phyloP scores from a whole-genome alignment of 2,888 invertebrate genomes.

The Hemaris fuciformis region DNA sequence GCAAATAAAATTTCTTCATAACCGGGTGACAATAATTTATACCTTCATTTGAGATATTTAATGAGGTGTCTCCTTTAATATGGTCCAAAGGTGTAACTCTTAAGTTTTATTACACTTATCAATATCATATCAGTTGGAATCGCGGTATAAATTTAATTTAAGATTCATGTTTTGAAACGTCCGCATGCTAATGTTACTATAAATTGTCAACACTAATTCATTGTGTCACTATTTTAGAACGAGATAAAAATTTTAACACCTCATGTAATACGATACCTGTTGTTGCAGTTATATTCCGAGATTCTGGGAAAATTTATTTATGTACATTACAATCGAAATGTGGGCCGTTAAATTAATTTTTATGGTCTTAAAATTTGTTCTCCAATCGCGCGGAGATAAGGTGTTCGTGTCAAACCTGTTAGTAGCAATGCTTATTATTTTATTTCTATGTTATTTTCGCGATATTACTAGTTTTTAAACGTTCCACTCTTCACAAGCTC shows the following conservation, averaged over 20 bases:
- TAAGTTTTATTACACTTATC: conserved; percentile 49
- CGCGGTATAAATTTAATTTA: conserved; percentile 42
- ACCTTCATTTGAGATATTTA: conserved; percentile 50
- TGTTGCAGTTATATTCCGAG: conserved; percentile 22
- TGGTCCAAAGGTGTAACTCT: conserved; percentile 36
- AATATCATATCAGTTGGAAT: conserved; percentile 43
- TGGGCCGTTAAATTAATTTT: conserved; percentile 7
- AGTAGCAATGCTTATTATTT: background rate
- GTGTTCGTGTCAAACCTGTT: background rate
- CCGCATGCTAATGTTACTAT: conserved; percentile 48
- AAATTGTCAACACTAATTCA: conserved; percentile 43
- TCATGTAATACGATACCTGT: conserved; percentile 47
- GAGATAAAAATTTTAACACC: conserved; percentile 43
- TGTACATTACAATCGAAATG: conserved; percentile 9
- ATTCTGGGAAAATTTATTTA: conserved; percentile 17
- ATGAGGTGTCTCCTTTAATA: conserved; percentile 52
- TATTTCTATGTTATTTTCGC: too few relatives aligned
- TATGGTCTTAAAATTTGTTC: background rate
- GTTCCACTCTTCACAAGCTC: too few relatives aligned
- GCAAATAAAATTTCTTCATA: conserved; percentile 47
- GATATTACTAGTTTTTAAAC: too few relatives aligned
- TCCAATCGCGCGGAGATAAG: background rate
- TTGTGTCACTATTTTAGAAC: conserved; percentile 38
- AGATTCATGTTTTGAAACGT: conserved; percentile 39
- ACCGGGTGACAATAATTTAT: conserved; percentile 39